Percentiles rank a stretch among this genome's conserved stretches.
These are phyloP conservation scores for Drosophila tani DNA, from an alignment of 1,140 invertebrate species.

Conservation along the genomic window DNA sequence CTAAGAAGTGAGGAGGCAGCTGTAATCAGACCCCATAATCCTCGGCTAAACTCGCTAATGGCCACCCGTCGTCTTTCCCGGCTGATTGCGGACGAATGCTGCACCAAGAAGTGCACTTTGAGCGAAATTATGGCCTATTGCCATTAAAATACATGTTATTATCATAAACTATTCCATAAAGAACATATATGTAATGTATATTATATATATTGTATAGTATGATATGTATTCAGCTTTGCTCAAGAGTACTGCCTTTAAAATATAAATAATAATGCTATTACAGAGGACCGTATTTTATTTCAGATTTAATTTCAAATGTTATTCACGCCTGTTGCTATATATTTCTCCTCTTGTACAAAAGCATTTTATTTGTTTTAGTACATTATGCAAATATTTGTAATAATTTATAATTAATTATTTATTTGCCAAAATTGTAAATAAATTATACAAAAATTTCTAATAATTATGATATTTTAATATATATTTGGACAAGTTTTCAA, in stretches of 20 bases:
- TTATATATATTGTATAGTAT: not conserved
- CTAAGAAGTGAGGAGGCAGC: not conserved
- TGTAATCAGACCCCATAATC: not conserved
- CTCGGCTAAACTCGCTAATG: constrained; percentile 29
- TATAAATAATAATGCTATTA: not conserved
- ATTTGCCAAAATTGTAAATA: not conserved
- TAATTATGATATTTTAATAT: not conserved
- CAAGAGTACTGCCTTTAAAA: constrained; percentile 1
- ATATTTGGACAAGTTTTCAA: not conserved
- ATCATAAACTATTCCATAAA: not conserved
- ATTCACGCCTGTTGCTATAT: not conserved
- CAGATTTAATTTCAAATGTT: not conserved
- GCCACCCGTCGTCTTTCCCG: constrained; percentile 38
- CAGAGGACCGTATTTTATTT: not conserved
- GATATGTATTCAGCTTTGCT: not conserved
- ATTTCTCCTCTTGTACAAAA: not conserved
- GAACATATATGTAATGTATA: not conserved
- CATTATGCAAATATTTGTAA: not conserved
- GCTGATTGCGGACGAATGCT: constrained; percentile 59
- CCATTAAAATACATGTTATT: not conserved
- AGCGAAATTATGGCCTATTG: constrained; percentile 35
- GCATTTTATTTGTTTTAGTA: not conserved
- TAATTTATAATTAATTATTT: not conserved
- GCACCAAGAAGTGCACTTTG: constrained; percentile 29
- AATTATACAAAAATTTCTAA: not conserved